phyloP scores from a whole-genome alignment of 2,888 invertebrate genomes.

The Drosophila buzzatii region DNA sequence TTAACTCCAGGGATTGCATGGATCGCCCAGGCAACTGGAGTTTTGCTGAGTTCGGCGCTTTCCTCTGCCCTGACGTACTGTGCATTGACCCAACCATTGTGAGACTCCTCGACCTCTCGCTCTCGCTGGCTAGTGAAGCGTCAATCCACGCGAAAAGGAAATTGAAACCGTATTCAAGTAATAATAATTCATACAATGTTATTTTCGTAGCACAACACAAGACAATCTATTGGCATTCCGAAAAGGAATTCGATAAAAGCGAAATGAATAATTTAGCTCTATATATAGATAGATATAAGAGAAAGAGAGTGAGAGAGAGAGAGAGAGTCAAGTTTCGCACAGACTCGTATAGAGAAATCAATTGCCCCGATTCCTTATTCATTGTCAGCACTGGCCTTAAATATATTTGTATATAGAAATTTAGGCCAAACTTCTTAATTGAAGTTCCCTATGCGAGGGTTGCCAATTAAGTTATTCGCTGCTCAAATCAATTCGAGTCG shows the following conservation, averaged over 20 bases:
- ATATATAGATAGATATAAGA: not conserved
- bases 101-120: not conserved
- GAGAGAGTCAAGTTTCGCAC: not conserved
- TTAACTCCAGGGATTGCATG: slow-evolving; percentile 42
- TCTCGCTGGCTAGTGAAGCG: slow-evolving; percentile 1
- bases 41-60: slow-evolving; percentile 57
- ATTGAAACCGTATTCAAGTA: slow-evolving; percentile 60
- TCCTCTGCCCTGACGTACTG: slow-evolving; percentile 27
- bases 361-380: slow-evolving; percentile 23
- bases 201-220: slow-evolving; percentile 33
- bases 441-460: slow-evolving; percentile 15
- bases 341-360: slow-evolving; percentile 14
- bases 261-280: slow-evolving; percentile 48
- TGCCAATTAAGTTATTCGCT: not conserved
- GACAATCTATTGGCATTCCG: slow-evolving; percentile 39
- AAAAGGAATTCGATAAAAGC: slow-evolving; percentile 47
- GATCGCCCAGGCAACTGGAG: slow-evolving; percentile 16
- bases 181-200: slow-evolving; percentile 61
- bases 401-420: not conserved
- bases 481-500: too few species aligned
- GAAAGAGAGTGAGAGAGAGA: not conserved
- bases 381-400: not conserved
- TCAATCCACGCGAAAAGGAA: slow-evolving; percentile 41
- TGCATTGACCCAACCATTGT: slow-evolving; percentile 42
- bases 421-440: slow-evolving; percentile 24